Conservation (phyloP, 2,797 vertebrate genomes). For the Masticophis lateralis region DNA sequence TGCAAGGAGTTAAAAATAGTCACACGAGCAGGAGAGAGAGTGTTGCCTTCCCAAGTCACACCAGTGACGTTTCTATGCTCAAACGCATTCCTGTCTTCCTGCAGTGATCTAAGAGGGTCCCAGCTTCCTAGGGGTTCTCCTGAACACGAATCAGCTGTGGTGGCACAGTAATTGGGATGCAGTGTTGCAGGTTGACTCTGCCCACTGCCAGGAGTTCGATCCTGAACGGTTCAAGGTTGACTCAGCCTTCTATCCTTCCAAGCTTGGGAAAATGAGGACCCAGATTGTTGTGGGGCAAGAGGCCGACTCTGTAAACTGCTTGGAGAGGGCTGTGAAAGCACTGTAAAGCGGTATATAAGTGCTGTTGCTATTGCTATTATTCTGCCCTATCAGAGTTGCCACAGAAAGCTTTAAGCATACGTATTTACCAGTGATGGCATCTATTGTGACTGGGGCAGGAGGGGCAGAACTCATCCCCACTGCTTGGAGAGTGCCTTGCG, state of each 20-base stretch:
- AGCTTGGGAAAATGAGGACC: background rate
- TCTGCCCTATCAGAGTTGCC: background rate
- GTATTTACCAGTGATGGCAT: background rate
- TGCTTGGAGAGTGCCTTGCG: background rate
- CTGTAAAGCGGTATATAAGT: background rate
- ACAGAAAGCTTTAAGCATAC: background rate
- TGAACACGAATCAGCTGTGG: background rate
- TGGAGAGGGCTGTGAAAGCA: background rate
- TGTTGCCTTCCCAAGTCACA: background rate
- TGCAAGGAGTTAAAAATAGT: background rate
- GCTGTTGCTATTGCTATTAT: background rate
- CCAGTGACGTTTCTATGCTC: background rate
- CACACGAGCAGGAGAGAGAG: background rate
- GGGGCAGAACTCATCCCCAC: background rate
- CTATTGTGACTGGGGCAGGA: background rate
- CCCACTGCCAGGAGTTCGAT: background rate
- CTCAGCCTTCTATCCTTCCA: background rate
- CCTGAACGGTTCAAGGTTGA: background rate
- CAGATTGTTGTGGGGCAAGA: background rate
- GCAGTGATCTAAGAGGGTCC: background rate
- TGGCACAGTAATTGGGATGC: background rate
- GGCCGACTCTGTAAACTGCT: background rate
- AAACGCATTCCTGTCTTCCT: background rate
- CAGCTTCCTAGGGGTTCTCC: background rate
- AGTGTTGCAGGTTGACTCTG: background rate